phyloP scores from a whole-genome alignment of 1,140 invertebrate genomes.

The Drosophila lini region DNA sequence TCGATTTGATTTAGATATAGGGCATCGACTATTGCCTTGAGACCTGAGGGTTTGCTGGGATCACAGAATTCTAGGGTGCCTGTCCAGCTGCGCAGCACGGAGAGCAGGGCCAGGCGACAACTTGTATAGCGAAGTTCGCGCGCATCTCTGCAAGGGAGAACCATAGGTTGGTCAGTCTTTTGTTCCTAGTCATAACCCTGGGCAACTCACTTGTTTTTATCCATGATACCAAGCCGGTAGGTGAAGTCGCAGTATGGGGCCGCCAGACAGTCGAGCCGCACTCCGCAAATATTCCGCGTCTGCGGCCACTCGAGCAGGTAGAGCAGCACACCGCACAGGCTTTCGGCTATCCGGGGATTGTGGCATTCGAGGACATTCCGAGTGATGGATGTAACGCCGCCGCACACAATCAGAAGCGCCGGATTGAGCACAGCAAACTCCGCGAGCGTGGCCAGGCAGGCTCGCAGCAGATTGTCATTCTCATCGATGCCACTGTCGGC shows the following conservation, averaged over 20 bases:
- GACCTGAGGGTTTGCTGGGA: constrained; percentile 88
- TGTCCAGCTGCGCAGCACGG: constrained; percentile 95
- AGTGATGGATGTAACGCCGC: constrained; percentile 92
- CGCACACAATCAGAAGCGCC: constrained; percentile 91
- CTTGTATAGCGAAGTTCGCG: constrained; percentile 92
- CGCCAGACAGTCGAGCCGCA: constrained; percentile 93
- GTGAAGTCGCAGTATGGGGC: constrained; percentile 97
- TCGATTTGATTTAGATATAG: constrained; percentile 94
- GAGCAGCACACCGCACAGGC: constrained; percentile 93
- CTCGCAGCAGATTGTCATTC: constrained; percentile 91
- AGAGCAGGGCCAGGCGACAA: constrained; percentile 92
- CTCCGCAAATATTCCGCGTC: constrained; percentile 89
- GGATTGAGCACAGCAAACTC: constrained; percentile 95
- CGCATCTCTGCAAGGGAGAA: constrained; percentile 88
- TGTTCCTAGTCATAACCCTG: not conserved
- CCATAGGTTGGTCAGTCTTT: too few relatives aligned
- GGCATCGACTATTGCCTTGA: constrained; percentile 94
- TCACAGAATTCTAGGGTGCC: constrained; percentile 94
- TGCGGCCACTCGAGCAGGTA: constrained; percentile 94
- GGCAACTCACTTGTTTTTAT: constrained; percentile 85
- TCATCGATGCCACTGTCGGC: constrained; percentile 92
- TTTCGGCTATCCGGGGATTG: constrained; percentile 92
- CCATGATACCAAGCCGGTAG: constrained; percentile 87
- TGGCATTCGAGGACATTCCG: constrained; percentile 92
- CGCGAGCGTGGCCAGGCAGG: constrained; percentile 93